Conservation (phyloP, 2,113 vertebrate species). For the human region GRCh38 chr9:36874001-36874500, state of each 20-base stretch:
- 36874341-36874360: neutral
- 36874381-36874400: neutral
- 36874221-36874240: neutral
- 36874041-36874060: neutral
- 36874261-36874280: rapidly evolving
- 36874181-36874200: neutral
- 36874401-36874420: neutral
- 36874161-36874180: neutral
- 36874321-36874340: neutral
- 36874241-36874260: neutral
- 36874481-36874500: neutral
- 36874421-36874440: neutral
- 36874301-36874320: neutral
- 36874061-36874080: neutral
- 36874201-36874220: neutral
- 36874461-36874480: neutral
- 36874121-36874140: neutral
- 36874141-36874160: rapidly evolving
- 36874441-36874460: neutral
- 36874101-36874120: neutral
- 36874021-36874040: neutral
- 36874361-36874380: neutral
- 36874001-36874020: too few species aligned
- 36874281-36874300: neutral
- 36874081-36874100: neutral